A percentile compares a stretch with the other conserved stretches of the same genome.
These are phyloP conservation scores for Hipparchia semele DNA, from an alignment of 2,888 invertebrate species.

Conservation along the genomic window DNA sequence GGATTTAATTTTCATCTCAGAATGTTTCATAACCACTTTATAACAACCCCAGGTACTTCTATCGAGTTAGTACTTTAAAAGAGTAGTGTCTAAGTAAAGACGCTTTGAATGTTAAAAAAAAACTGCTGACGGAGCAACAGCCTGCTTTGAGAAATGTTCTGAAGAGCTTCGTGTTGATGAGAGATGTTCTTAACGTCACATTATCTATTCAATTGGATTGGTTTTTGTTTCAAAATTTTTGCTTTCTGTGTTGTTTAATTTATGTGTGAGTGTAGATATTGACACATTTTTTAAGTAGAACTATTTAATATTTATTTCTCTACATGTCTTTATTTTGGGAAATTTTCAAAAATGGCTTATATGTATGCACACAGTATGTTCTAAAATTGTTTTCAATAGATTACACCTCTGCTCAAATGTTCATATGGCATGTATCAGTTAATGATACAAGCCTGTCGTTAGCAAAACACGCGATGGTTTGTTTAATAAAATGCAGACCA, in stretches of 20 bases:
- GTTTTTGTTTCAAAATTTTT: neutral
- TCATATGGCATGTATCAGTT: conserved; percentile 20
- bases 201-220: neutral
- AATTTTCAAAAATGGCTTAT: neutral
- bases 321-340: neutral
- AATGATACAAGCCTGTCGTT: conserved; percentile 3
- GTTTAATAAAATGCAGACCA: neutral
- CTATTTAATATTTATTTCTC: too few relatives aligned
- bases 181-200: neutral
- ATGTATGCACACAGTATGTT: neutral
- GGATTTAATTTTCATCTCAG: too few relatives aligned
- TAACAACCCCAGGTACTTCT: too few relatives aligned
- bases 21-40: too few relatives aligned
- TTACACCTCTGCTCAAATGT: conserved; percentile 12
- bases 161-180: neutral
- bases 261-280: too few relatives aligned
- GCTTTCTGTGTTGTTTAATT: neutral
- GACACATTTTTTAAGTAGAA: too few relatives aligned
- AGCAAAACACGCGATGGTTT: conserved; percentile 15
- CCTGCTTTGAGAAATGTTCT: neutral
- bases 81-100: too few relatives aligned
- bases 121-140: neutral
- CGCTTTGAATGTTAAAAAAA: too few relatives aligned
- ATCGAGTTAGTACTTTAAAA: too few relatives aligned
- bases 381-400: neutral